A percentile compares a stretch with the other conserved stretches of the same genome.
Evolutionary conservation across 2,113 vertebrate genomes (phyloP).

Genomic region (Cairina moschata): DNA sequence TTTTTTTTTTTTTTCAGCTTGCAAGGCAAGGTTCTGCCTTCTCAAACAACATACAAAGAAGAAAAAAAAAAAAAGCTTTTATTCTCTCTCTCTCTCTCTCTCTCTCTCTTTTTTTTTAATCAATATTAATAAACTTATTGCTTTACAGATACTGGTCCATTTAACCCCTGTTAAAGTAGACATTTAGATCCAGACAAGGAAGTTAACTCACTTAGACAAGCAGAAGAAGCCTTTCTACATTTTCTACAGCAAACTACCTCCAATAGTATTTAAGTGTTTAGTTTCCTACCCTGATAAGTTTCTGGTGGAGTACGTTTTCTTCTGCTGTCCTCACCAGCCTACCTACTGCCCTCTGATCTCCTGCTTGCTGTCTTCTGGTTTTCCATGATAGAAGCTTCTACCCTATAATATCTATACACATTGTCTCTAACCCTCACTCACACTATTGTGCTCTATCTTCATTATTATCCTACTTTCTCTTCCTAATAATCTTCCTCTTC

Average conservation of each 20-base stretch:
- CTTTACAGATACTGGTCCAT: not conserved
- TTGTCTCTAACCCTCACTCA: not conserved
- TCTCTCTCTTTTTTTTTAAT: too few relatives aligned
- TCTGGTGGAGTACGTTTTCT: not conserved
- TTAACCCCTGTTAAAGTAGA: not conserved
- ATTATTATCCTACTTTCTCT: not conserved
- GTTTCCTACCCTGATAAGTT: not conserved
- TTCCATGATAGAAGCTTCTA: not conserved
- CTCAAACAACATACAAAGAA: not conserved
- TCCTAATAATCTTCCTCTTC: not conserved
- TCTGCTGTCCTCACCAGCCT: not conserved
- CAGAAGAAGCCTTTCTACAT: not conserved
- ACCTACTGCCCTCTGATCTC: not conserved
- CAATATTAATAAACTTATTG: not conserved
- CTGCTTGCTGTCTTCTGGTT: not conserved
- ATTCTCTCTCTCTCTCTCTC: too few relatives aligned
- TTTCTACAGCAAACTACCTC: not conserved
- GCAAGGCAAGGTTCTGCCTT: not conserved
- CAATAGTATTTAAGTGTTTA: not conserved
- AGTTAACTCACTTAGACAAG: not conserved
- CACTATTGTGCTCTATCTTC: not conserved
- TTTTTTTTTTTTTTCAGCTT: not conserved
- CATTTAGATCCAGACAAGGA: not conserved
- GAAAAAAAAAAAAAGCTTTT: not conserved
- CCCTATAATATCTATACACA: not conserved